Percentiles rank a stretch among this genome's conserved stretches.
These are phyloP conservation scores for Andrena fulva DNA, from an alignment of 2,888 invertebrate species.

Conservation along the genomic window DNA sequence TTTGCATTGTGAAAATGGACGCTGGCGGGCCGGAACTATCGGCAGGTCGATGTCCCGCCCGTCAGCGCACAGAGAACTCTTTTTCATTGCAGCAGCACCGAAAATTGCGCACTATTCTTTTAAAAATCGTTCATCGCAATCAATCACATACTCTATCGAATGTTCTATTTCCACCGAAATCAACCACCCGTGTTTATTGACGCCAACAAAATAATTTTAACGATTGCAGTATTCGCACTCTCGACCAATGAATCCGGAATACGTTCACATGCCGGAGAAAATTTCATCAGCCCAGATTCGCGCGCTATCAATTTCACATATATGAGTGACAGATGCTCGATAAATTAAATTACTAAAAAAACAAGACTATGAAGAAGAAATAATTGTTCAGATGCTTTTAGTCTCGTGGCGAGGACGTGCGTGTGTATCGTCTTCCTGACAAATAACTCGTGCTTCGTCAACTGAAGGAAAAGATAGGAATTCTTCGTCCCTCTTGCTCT, in stretches of 20 bases:
- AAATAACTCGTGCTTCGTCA: background rate
- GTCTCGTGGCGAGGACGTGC: too few species aligned
- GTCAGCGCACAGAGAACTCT: background rate
- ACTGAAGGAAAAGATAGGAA: background rate
- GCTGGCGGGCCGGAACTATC: background rate
- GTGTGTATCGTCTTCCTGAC: too few species aligned
- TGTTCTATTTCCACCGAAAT: background rate
- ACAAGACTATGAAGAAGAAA: too few species aligned
- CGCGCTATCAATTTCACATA: too few species aligned
- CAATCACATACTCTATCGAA: background rate
- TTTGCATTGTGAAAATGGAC: conserved; percentile 6
- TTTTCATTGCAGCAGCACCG: background rate
- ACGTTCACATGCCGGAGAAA: too few species aligned
- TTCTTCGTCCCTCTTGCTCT: background rate
- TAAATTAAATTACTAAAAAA: too few species aligned
- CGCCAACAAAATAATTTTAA: background rate
- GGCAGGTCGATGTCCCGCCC: background rate
- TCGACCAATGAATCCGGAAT: too few species aligned
- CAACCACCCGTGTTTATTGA: background rate
- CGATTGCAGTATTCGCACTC: too few species aligned
- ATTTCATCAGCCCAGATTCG: too few species aligned
- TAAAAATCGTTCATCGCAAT: background rate
- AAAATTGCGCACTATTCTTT: background rate
- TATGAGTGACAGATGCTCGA: too few species aligned
- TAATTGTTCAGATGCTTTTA: too few species aligned